phyloP scores from a whole-genome alignment of 2,797 vertebrate species.

The Sternotherus odoratus region DNA sequence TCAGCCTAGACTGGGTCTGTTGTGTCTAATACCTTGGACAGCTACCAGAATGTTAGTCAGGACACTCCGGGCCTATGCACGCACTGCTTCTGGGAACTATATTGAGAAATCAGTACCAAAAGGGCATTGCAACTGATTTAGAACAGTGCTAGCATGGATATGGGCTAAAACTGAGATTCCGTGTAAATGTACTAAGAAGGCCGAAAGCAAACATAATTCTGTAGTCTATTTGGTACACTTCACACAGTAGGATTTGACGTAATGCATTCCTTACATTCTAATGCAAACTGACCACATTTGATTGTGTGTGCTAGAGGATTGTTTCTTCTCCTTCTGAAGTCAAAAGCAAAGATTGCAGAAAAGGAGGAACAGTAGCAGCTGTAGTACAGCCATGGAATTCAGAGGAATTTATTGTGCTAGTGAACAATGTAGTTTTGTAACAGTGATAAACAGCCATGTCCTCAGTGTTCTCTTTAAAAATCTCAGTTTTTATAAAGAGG shows the following conservation, averaged over 20 bases:
- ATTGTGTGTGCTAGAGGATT: neutral
- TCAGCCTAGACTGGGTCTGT: rapidly evolving
- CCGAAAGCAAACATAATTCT: neutral
- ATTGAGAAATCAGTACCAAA: neutral
- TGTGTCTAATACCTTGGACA: neutral
- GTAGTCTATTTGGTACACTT: neutral
- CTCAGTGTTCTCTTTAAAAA: neutral
- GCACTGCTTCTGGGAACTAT: neutral
- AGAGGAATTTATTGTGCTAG: neutral
- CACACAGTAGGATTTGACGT: neutral
- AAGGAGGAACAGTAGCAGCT: neutral
- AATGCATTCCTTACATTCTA: neutral
- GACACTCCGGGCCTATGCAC: neutral
- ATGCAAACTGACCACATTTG: neutral
- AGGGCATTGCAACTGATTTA: neutral
- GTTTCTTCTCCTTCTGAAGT: neutral
- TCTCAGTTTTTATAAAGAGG: neutral
- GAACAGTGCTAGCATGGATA: neutral
- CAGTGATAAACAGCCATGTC: neutral
- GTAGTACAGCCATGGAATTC: neutral
- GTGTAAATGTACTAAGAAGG: neutral
- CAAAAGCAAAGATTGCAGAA: neutral
- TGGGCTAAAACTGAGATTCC: neutral
- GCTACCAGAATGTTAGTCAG: neutral
- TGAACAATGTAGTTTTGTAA: neutral